phyloP scores from a whole-genome alignment of 64 coral and sea anemone genomes.

The Platygyra sinensis region DNA sequence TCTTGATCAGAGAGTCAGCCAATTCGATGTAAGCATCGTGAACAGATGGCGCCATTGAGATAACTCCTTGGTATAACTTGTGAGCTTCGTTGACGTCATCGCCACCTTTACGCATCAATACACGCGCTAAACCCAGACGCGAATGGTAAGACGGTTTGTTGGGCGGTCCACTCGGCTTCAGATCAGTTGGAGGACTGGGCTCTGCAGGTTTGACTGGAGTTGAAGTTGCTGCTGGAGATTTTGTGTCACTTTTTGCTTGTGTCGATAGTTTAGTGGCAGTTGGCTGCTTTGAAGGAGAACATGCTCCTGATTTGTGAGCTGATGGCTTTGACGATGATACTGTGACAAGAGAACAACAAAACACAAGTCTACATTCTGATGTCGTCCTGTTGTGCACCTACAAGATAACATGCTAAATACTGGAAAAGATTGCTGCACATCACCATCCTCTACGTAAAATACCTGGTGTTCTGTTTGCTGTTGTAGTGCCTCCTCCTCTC shows the following conservation, averaged over 20 bases:
- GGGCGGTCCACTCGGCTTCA: slow-evolving; percentile 75
- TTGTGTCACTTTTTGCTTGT: slow-evolving; percentile 9
- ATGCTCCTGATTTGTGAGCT: slow-evolving; percentile 53
- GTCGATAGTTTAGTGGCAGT: slow-evolving; percentile 25
- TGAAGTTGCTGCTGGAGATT: not conserved
- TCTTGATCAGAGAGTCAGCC: slow-evolving; percentile 82
- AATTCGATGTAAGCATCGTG: slow-evolving; percentile 99
- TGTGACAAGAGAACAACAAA: not conserved
- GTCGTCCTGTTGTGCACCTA: too few relatives aligned
- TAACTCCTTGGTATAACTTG: slow-evolving; percentile 78
- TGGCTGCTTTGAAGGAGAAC: slow-evolving; percentile 58
- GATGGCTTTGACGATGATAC: slow-evolving; percentile 43
- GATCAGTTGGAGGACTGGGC: slow-evolving; percentile 14
- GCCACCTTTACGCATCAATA: slow-evolving; percentile 66
- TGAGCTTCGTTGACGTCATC: slow-evolving; percentile 57
- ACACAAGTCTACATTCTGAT: not conserved
- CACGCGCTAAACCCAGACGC: slow-evolving; percentile 83
- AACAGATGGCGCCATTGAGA: slow-evolving; percentile 88
- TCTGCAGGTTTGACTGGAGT: slow-evolving; percentile 32
- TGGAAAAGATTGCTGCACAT: too few relatives aligned
- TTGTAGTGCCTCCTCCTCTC: slow-evolving; percentile 30
- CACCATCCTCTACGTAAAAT: not conserved
- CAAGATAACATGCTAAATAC: too few relatives aligned
- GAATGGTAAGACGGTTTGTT: slow-evolving; percentile 87
- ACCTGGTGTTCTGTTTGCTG: slow-evolving; percentile 44